phyloP scores from a whole-genome alignment of 2,888 invertebrate species.

The Sesia apiformis region DNA sequence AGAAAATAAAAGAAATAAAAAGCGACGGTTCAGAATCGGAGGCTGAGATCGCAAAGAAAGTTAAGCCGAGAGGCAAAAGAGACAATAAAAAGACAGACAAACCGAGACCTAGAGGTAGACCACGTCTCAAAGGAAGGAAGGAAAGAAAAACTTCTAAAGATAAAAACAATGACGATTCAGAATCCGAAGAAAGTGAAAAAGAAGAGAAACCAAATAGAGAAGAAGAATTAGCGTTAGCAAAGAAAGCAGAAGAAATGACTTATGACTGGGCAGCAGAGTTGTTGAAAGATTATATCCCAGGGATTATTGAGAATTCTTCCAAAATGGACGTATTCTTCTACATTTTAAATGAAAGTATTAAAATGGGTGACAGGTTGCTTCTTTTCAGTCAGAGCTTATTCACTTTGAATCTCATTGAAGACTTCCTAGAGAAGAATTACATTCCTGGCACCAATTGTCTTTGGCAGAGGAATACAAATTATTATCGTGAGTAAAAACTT shows the following conservation, averaged over 20 bases:
- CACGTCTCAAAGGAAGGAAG: slow-evolving; percentile 58
- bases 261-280: slow-evolving; percentile 92
- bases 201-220: slow-evolving; percentile 76
- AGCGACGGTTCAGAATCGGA: slow-evolving; percentile 48
- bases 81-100: slow-evolving; percentile 48
- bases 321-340: slow-evolving; percentile 96
- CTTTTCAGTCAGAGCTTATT: slow-evolving; percentile 97
- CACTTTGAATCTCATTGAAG: slow-evolving; percentile 95
- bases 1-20: slow-evolving; percentile 28
- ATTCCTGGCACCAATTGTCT: slow-evolving; percentile 80
- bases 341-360: slow-evolving; percentile 91
- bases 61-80: slow-evolving; percentile 40
- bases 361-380: slow-evolving; percentile 90
- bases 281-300: slow-evolving; percentile 89
- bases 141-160: slow-evolving; percentile 64
- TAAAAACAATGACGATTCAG: slow-evolving; percentile 70
- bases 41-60: slow-evolving; percentile 40
- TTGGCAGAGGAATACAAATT: slow-evolving; percentile 91
- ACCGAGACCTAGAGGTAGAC: slow-evolving; percentile 43
- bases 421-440: slow-evolving; percentile 85
- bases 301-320: slow-evolving; percentile 92
- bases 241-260: slow-evolving; percentile 87
- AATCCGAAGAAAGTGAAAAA: slow-evolving; percentile 72
- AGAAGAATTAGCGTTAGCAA: slow-evolving; percentile 69
- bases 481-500: slow-evolving; percentile 82